Evolutionary conservation across 1,140 invertebrate species (phyloP).

Genomic region (Drosophila azteca): DNA sequence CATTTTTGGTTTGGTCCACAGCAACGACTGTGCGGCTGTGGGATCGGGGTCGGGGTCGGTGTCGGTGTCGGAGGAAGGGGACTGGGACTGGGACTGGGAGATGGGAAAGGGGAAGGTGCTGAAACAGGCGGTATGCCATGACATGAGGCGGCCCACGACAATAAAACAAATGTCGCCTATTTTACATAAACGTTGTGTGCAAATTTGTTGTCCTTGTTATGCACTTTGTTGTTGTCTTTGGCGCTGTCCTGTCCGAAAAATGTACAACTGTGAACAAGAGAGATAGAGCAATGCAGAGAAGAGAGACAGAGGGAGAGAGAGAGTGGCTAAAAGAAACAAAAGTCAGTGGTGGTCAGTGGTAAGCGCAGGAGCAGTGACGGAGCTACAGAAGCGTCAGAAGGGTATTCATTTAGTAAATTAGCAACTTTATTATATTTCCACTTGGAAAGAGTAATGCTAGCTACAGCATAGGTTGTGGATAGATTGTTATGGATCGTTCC

Average conservation of each 20-base stretch:
- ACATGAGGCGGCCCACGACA: conserved; percentile 59
- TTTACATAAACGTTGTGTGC: conserved; percentile 78
- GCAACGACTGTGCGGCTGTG: conserved; percentile 38
- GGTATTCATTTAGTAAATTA: too few species aligned
- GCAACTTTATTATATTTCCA: too few species aligned
- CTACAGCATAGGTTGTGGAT: too few species aligned
- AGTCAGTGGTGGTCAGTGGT: too few species aligned
- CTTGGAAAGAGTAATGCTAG: too few species aligned
- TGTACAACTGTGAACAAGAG: conserved; percentile 32
- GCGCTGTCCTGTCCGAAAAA: conserved; percentile 54
- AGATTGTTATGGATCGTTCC: too few species aligned
- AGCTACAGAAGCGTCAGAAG: background rate
- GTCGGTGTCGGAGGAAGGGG: too few species aligned
- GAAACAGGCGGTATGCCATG: conserved; percentile 25
- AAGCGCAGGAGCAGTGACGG: conserved; percentile 3
- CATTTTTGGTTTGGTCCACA: conserved; percentile 50
- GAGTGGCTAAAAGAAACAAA: too few species aligned
- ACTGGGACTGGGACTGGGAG: background rate
- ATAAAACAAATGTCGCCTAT: conserved; percentile 79
- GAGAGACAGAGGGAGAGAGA: background rate
- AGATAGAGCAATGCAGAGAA: background rate
- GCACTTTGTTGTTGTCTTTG: conserved; percentile 34
- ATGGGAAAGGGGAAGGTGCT: background rate
- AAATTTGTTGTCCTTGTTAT: conserved; percentile 64
- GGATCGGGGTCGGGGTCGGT: too few species aligned